phyloP scores from a whole-genome alignment of 2,797 vertebrate genomes.

The Cygnus olor region DNA sequence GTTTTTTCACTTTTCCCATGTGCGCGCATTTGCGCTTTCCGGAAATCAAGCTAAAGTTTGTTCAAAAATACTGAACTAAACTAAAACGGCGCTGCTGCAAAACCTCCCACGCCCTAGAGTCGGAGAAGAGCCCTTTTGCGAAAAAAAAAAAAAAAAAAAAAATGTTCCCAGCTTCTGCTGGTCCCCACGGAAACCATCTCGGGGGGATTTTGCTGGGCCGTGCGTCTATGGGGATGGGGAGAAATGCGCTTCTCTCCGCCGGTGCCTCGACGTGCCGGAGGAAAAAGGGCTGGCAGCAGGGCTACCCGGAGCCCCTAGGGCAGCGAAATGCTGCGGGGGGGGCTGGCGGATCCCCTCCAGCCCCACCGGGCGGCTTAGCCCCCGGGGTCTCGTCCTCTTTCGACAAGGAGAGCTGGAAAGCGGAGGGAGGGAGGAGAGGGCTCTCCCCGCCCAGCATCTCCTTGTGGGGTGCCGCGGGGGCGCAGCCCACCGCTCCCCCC shows the following conservation, averaged over 20 bases:
- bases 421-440: background rate
- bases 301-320: background rate
- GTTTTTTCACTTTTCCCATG: constrained; percentile 64
- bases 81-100: constrained; percentile 38
- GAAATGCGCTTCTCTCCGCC: background rate
- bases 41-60: constrained; percentile 58
- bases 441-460: rapidly evolving
- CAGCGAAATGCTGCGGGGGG: too few species aligned
- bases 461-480: background rate
- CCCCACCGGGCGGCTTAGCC: background rate
- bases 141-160: too few species aligned
- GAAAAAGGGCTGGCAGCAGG: background rate
- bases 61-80: constrained; percentile 52
- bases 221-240: background rate
- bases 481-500: background rate
- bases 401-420: background rate
- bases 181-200: background rate
- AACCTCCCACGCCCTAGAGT: constrained; percentile 40
- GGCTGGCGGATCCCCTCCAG: too few species aligned
- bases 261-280: background rate
- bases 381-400: background rate
- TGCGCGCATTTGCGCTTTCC: constrained; percentile 47
- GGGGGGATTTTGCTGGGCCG: background rate
- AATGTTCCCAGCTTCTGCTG: background rate
- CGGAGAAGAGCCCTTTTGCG: background rate